Base-by-base conservation (phyloP, 2,113 vertebrate species). In the Eulacestoma nigropectus region DNA sequence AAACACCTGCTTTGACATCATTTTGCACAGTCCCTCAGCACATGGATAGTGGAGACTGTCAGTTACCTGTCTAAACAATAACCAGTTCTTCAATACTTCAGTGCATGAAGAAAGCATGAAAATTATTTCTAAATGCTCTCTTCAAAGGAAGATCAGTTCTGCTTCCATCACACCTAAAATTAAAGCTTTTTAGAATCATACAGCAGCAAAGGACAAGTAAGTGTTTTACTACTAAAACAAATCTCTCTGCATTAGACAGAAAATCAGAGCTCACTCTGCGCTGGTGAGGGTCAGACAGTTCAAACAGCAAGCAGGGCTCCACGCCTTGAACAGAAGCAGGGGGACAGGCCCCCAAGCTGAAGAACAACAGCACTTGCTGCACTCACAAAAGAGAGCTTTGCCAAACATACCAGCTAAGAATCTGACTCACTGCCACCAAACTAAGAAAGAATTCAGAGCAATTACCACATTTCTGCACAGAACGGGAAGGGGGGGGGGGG, bases 341-440 rank as follows among this genome's bases (percentile, higher is more conserved):
- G 41, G 13, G 22, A 79, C 72, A 59, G 3, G 4, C 52, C 50
- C n/a, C 30, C 47, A 79, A 79, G 35, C 41, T 6, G 0, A 64
- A 78, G 49, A 65, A 35, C 59, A 83, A 46, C 32, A 92, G 64
- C 23, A 23, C 60, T 33, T 33, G 27, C 72, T 49, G 32, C 1
- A 6, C 65, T 89, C 47, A 65, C 29, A 73, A 32, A 63, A 75
- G 57, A 69, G 11, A 87, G 50, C 50, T 94, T 30, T 74, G 82
- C 90, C 87, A 92, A 95, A 94, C 60, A 44, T 33, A 77, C 63
- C 67, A 88, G 85, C 50, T 74, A 87, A 83, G 79, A 82, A 78
- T 80, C 92, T 94, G 92, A 94, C 87, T 95, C 82, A 56, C 55
- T 55, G 64, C 75, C 85, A 91, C 35, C 30, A 60, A 96, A 68